Percentiles rank a stretch among this genome's conserved stretches.
Evolutionary conservation across 2,797 vertebrate species (phyloP).

Genomic region (Thamnophis elegans): DNA sequence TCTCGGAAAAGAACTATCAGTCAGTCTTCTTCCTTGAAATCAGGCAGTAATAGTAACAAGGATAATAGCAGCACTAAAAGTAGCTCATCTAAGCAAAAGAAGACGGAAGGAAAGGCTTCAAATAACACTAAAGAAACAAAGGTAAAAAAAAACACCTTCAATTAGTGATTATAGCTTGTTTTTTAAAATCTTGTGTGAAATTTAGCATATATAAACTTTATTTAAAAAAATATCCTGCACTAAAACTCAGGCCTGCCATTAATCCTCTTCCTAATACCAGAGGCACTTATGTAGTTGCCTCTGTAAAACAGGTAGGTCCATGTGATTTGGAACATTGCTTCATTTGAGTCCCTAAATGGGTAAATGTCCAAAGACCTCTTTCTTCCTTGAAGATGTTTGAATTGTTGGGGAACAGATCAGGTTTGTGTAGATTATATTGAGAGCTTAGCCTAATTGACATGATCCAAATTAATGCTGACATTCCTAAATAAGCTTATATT

Average conservation of each 20-base stretch:
- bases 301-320: not conserved
- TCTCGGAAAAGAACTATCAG: constrained; percentile 91
- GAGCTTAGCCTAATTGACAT: not conserved
- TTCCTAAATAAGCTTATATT: not conserved
- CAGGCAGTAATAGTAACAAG: constrained; percentile 83
- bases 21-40: constrained; percentile 88
- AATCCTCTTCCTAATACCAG: not conserved
- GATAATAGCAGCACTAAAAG: constrained; percentile 81
- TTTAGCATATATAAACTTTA: not conserved
- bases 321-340: not conserved
- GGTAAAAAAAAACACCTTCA: constrained; percentile 67
- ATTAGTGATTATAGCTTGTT: not conserved
- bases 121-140: constrained; percentile 83
- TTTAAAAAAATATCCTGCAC: not conserved
- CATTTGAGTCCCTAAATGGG: not conserved
- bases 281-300: not conserved
- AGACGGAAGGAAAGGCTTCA: constrained; percentile 87
- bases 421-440: not conserved
- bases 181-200: not conserved
- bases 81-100: constrained; percentile 87
- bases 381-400: not conserved
- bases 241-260: not conserved
- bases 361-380: not conserved
- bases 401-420: not conserved
- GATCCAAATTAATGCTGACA: not conserved